Conservation (phyloP, 2,113 vertebrate species). For the Terrapene triunguis region DNA sequence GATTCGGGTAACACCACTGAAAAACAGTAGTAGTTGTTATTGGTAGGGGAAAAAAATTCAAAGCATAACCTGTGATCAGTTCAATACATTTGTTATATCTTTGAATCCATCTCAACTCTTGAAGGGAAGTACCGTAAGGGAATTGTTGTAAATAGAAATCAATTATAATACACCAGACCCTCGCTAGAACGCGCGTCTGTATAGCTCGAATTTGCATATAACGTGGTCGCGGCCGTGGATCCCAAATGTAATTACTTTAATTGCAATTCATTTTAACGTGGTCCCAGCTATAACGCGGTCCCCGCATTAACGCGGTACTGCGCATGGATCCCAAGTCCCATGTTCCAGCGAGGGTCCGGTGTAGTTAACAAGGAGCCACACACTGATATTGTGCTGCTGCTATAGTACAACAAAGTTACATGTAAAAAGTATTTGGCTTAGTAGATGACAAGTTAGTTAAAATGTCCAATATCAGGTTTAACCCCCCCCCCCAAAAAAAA, state of each 20-base stretch:
- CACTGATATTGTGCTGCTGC: background rate
- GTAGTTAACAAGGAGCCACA: background rate
- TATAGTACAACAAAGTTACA: background rate
- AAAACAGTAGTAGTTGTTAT: background rate
- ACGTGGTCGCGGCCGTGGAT: no score
- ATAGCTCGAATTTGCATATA: no score
- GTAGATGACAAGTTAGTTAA: background rate
- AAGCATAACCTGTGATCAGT: background rate
- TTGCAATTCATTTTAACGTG: no score
- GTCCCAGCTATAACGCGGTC: no score
- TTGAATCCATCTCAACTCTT: background rate
- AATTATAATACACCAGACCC: background rate
- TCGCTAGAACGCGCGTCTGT: no score
- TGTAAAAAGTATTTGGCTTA: background rate
- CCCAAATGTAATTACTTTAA: no score
- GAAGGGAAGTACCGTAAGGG: background rate
- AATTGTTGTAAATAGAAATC: background rate
- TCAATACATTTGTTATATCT: background rate
- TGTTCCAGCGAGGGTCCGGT: no score
- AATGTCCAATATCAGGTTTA: background rate
- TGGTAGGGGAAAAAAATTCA: background rate
- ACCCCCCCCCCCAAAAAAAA: background rate
- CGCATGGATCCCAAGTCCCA: no score
- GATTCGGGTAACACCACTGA: background rate
- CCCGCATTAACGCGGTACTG: no score